Base-by-base conservation (phyloP, 2,888 invertebrate species). In the Sarcophaga carnaria region DNA sequence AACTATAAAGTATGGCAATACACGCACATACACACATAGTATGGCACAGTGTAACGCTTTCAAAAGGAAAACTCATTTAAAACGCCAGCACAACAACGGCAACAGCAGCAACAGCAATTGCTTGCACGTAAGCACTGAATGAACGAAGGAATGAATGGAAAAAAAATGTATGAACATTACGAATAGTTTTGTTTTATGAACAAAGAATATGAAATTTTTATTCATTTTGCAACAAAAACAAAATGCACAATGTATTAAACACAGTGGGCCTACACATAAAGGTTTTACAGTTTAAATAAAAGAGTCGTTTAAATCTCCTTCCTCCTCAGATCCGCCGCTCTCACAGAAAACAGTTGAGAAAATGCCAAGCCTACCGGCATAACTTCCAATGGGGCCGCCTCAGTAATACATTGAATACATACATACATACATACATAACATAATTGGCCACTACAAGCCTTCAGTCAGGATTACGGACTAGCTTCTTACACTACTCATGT, bases 191-290 rank as follows among this genome's bases (percentile, higher is more conserved):
- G 64, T 64, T 71, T 66, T 71, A 71, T 59, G 17, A 82, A 66
- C 77, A 72, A 37, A 37, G 37, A 37, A 49, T 78, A 67, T 83
- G 17, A 72, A 71, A 67, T 63, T 49, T 5, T 37, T 66, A 66
- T 77, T 71, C 37, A 6, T 37, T 75, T 60, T 67, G 8, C 37
- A 37, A 37, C 8, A 37, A 37, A 66, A 77, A 66, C 6, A 1
- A 62, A 67, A 27, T 54, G 37, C 17, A 76, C 49, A 66, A 72
- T n/a, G 27, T 45, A 25, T 5, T 3, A 8, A 47, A 17, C 4
- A 79, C 49, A 49, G 63, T 49, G 63, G 79, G 20, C 8, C 37
- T 0, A 37, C 8, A 1, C 37, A 37, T 37, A 37, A 6, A 37
- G 1, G 6, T 0, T 27, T 37, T 37, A 37, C 0, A 37, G 37